Percentiles rank a stretch among this genome's conserved stretches.
Evolutionary conservation across 2,113 vertebrate genomes (phyloP).

Genomic region (Mormoops blainvillei): DNA sequence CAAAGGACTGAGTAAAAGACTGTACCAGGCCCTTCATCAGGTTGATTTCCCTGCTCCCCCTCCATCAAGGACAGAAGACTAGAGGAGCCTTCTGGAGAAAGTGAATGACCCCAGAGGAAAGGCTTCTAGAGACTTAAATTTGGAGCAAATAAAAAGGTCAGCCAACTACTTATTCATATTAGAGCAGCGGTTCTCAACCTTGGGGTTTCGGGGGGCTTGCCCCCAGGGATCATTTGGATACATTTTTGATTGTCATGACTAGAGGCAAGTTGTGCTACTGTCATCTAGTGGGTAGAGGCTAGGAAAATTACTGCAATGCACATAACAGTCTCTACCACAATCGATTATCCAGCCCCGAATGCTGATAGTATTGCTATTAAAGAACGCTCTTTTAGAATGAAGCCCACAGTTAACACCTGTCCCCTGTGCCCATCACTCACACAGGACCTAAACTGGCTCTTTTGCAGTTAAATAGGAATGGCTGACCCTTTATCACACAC

Average conservation of each 20-base stretch:
- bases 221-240: not conserved
- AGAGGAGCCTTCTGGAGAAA: not conserved
- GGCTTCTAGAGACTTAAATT: not conserved
- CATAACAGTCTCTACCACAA: not conserved
- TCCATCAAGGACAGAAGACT: not conserved
- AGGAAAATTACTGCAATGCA: not conserved
- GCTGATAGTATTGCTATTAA: not conserved
- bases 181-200: not conserved
- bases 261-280: not conserved
- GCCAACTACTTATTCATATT: not conserved
- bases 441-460: not conserved
- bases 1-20: not conserved
- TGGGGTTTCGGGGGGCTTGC: accelerated
- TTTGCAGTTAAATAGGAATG: not conserved
- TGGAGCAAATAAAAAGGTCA: not conserved
- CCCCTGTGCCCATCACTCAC: not conserved
- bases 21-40: not conserved
- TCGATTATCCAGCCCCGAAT: not conserved
- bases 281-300: not conserved
- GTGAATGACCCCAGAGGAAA: not conserved
- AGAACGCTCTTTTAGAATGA: not conserved
- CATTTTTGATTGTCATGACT: not conserved
- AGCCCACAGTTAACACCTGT: not conserved
- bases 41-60: not conserved
- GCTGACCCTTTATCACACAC: not conserved